Base-by-base conservation (phyloP, 1,140 invertebrate species). In the Prorops nasuta region DNA sequence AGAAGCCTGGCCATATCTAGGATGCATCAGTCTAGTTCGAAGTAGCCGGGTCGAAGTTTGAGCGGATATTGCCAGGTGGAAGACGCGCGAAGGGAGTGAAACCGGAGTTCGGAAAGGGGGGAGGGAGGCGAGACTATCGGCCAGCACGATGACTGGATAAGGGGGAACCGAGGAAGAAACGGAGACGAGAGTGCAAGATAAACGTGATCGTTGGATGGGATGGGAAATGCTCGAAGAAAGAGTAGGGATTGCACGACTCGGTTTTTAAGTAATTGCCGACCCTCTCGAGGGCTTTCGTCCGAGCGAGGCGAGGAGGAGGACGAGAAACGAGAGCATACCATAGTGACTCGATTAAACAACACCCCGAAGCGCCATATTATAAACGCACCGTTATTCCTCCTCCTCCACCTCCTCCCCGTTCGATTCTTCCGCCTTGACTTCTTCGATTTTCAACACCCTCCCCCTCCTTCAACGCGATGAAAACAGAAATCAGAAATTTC, bases 281-380 rank as follows among this genome's bases (percentile, higher is more conserved):
- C 56, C 49, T 64, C 60, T 53, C 51, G 46, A 46, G 45, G 47
- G 48, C 52, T 65, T 65, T 60, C 60, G 54, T 54, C 53, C 51
- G 21, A 46, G 49, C 34, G 62, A 49, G 50, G 36, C 35, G 53
- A 44, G 45, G 45, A 28, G 18, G 22, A 48, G 31, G 32, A 36
- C 52, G 18, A 49, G 39, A 37, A 35, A 39, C 31, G 32, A 16
- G 44, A 48, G 54, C 48, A 60, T 60, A 47, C 52, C 50, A 28
- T n/a, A n/a, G 21, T 41, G 58, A 58, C 57, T 62, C 63, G 65
- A 67, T 67, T 66, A 66, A 67, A 63, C 61, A 54, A 46, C 54
- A 52, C 45, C 50, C 37, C 46, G 40, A 10, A 38, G 45, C 45
- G 51, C 51, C 60, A 51, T 65, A 63, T 66, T 58, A n/a, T n/a